A percentile compares a stretch with the other conserved stretches of the same genome.
Conservation (phyloP, 2,888 invertebrate species). For the Willowsia nigromaculata region DNA sequence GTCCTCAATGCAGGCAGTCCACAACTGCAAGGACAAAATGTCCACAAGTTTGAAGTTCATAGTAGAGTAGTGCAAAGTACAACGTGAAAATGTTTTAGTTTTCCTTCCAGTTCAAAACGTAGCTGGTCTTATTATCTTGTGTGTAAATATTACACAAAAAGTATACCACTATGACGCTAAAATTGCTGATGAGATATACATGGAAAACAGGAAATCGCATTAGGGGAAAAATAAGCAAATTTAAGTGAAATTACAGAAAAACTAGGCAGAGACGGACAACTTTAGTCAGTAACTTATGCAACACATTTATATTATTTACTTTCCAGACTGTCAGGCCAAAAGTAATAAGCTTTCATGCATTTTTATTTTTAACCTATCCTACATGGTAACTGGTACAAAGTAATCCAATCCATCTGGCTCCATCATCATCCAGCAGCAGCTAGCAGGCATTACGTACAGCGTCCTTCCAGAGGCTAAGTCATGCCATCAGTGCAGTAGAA, state of each 20-base stretch:
- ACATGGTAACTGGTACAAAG: slow-evolving; percentile 6
- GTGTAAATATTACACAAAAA: not conserved
- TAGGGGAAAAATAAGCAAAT: not conserved
- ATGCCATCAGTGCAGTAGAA: not conserved
- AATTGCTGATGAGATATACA: not conserved
- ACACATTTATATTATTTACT: not conserved
- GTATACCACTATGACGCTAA: not conserved
- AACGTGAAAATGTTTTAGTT: not conserved
- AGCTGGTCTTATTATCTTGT: not conserved
- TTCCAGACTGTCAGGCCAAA: not conserved
- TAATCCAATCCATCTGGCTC: slow-evolving; percentile 36
- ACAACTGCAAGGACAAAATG: slow-evolving; percentile 24
- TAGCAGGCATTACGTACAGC: not conserved
- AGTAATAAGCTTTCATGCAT: not conserved
- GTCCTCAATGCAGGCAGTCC: not conserved
- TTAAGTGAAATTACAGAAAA: not conserved
- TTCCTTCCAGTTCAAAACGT: not conserved
- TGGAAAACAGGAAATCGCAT: not conserved
- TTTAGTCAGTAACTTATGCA: not conserved
- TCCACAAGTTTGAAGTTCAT: slow-evolving; percentile 27
- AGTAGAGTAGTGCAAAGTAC: not conserved
- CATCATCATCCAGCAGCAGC: not conserved
- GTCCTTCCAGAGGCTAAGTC: not conserved
- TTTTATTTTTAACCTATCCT: not conserved
- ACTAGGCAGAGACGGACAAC: not conserved